Conservation (phyloP, 2,797 vertebrate genomes). For the Avahi laniger region DNA sequence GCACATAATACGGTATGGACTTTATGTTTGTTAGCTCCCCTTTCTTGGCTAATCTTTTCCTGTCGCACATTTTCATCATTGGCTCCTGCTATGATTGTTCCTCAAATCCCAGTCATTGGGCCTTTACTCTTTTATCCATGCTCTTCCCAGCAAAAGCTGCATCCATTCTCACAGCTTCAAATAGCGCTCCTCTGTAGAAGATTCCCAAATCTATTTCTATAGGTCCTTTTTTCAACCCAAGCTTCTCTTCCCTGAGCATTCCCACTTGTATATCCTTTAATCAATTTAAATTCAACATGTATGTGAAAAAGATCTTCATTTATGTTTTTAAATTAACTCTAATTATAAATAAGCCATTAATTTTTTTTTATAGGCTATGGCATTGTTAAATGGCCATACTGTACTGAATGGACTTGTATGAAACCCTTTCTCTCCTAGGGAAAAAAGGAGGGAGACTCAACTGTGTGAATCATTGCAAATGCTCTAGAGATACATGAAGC, state of each 20-base stretch:
- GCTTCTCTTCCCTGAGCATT: background rate
- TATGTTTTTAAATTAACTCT: constrained; percentile 26
- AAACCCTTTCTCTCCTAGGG: background rate
- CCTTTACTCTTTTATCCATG: background rate
- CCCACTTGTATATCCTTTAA: background rate
- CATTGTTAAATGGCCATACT: background rate
- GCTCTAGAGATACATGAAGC: background rate
- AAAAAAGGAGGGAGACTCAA: background rate
- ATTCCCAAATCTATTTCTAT: background rate
- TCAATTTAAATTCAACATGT: constrained; percentile 28
- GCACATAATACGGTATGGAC: background rate
- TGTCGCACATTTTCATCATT: background rate
- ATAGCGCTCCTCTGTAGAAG: background rate
- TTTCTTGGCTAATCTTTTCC: constrained; percentile 16
- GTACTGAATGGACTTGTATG: background rate
- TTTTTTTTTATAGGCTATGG: background rate
- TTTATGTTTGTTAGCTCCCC: background rate
- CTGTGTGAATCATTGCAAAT: background rate
- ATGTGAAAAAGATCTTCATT: background rate
- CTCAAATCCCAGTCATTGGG: background rate
- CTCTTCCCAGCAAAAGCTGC: background rate
- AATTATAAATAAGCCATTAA: background rate
- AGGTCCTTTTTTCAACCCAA: background rate
- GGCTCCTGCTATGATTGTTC: background rate
- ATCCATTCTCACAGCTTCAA: background rate